These are phyloP conservation scores for Hydropotes inermis DNA, from an alignment of 2,113 vertebrate species.

Conservation along the genomic window DNA sequence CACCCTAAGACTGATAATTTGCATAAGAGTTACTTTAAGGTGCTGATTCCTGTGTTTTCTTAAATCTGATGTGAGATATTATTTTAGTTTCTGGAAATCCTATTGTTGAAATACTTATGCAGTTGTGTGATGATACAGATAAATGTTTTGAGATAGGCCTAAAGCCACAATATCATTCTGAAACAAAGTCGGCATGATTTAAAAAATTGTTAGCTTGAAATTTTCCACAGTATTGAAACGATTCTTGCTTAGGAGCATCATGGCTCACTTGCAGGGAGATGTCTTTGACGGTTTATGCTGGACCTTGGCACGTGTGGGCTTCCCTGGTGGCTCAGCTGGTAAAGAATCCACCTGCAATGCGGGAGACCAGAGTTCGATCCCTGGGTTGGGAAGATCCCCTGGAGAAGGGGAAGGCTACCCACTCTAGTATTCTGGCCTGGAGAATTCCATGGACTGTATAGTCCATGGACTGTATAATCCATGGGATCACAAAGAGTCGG, in stretches of 20 bases:
- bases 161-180: background rate
- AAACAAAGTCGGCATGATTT: background rate
- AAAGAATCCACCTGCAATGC: background rate
- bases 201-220: background rate
- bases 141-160: background rate
- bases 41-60: background rate
- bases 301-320: background rate
- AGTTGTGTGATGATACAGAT: too few relatives aligned
- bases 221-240: background rate
- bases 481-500: background rate
- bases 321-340: background rate
- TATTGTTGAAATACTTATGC: background rate
- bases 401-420: background rate
- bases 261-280: fast-evolving
- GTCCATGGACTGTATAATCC: background rate
- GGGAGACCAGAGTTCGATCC: background rate
- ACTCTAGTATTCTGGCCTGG: background rate
- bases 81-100: background rate
- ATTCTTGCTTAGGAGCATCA: background rate
- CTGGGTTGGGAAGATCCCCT: background rate
- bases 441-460: background rate
- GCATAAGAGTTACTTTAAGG: background rate
- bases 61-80: background rate
- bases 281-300: too few relatives aligned
- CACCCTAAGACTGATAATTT: background rate